phyloP scores from a whole-genome alignment of 1,140 invertebrate genomes.

The Lerema accius region DNA sequence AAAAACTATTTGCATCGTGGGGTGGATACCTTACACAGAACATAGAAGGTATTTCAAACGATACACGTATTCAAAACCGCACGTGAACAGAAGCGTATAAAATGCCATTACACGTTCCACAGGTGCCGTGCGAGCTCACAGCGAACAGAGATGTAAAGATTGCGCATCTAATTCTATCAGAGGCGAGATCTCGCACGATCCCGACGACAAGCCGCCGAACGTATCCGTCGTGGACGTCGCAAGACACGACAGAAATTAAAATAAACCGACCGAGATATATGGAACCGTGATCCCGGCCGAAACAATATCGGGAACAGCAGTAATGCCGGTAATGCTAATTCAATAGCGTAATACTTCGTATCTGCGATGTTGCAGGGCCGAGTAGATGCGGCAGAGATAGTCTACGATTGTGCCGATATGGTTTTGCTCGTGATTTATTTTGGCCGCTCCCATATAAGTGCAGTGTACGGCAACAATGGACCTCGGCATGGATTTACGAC shows the following conservation, averaged over 20 bases:
- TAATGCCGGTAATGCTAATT: conserved; percentile 78
- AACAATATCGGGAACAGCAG: conserved; percentile 68
- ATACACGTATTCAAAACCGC: conserved; percentile 7
- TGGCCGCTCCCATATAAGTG: conserved; percentile 76
- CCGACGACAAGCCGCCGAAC: conserved; percentile 38
- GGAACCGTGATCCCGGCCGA: conserved; percentile 45
- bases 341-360: conserved; percentile 75
- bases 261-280: conserved; percentile 64
- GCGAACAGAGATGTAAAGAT: conserved; percentile 52
- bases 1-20: too few species aligned
- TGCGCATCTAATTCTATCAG: conserved; percentile 61
- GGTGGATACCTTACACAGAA: too few species aligned
- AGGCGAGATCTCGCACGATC: conserved; percentile 63
- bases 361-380: conserved; percentile 60
- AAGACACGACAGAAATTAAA: conserved; percentile 66
- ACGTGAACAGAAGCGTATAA: conserved; percentile 42
- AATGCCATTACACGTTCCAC: conserved; percentile 44
- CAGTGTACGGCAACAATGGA: conserved; percentile 72
- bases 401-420: conserved; percentile 76
- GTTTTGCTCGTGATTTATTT: conserved; percentile 80
- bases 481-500: conserved; percentile 70
- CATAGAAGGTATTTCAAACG: conserved; percentile 11
- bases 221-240: conserved; percentile 39
- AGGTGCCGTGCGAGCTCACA: conserved; percentile 44
- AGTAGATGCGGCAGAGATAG: conserved; percentile 67